Base-by-base conservation (phyloP, 1,140 invertebrate genomes). In the Gryon sp. region DNA sequence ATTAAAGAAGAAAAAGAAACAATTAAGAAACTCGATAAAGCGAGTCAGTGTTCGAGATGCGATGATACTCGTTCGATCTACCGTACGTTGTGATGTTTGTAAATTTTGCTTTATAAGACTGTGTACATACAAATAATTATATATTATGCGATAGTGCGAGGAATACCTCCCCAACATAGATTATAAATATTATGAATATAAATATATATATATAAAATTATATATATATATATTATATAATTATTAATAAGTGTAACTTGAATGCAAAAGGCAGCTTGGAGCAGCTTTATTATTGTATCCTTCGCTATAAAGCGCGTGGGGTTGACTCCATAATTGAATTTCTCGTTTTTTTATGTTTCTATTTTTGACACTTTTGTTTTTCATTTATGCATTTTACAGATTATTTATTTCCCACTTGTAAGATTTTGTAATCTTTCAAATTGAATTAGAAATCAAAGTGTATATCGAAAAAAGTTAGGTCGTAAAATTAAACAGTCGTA, bases 101-200 rank as follows among this genome's bases (percentile, higher is more conserved):
- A 88, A 87, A 89, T 87, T 87, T 88, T 87, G 83, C 84, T 87
- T 89, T 82, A 84, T 86, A 87, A 88, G 83, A 87, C 84, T 86
- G 85, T 88, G 85, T 88, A 86, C 76, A 88, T 84, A 86, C 83
- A 82, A 70, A 84, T 81, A 81, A 80, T 75, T 70, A 82, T 72
- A 81, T 79, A 79, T 83, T 81, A 83, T 62, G 74, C 66, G 76
- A 80, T 80, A 83, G 80, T 80, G 81, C 80, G 84, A 84, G 79
- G 59, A 68, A 66, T 43, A 72, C 65, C 48, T 73, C 69, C 52
- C 63, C 68, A 73, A 73, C 43, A 73, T 78, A 78, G 69, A 73
- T 68, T 73, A 78, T 77, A 77, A 69, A 77, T 65, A 73, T 73
- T 73, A 65, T 65, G 65, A 77, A 70, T 76, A 70, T 52, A 38